Evolutionary conservation across 2,888 invertebrate species (phyloP).

Genomic region (Linnaemya vulpina): DNA sequence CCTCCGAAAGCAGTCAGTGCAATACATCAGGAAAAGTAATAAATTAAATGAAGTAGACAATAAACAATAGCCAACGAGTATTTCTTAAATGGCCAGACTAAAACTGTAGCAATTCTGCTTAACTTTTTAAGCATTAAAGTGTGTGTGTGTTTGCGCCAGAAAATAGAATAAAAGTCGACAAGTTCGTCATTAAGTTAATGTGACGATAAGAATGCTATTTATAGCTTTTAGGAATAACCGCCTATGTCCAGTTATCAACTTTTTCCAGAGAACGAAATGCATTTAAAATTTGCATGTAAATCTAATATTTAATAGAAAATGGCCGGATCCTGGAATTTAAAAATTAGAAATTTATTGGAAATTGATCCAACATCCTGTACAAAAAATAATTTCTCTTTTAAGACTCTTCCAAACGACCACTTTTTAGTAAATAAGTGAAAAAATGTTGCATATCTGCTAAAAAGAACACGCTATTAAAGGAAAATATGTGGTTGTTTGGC

Average conservation of each 20-base stretch:
- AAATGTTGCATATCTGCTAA: too few species aligned
- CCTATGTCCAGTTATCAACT: background rate
- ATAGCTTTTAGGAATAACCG: background rate
- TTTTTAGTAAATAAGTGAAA: too few species aligned
- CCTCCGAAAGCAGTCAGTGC: conserved; percentile 2
- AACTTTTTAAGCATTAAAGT: background rate
- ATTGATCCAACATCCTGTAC: too few species aligned
- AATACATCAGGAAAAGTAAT: conserved; percentile 31
- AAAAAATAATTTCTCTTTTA: too few species aligned
- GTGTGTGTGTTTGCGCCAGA: background rate
- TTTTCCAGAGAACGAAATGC: too few species aligned
- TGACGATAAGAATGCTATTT: conserved; percentile 54
- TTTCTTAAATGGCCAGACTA: conserved; percentile 46
- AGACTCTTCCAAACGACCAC: too few species aligned
- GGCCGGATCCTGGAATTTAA: too few species aligned
- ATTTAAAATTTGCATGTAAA: too few species aligned
- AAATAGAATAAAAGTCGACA: conserved; percentile 50
- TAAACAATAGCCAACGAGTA: conserved; percentile 19
- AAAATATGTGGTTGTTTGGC: too few species aligned
- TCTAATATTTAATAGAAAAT: too few species aligned
- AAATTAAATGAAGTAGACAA: conserved; percentile 44
- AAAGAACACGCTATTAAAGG: too few species aligned
- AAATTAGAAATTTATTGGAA: too few species aligned
- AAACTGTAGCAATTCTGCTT: conserved; percentile 35
- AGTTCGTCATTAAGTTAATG: conserved; percentile 65